phyloP scores from a whole-genome alignment of 2,113 vertebrate species.

The Cephalophus harveyi region DNA sequence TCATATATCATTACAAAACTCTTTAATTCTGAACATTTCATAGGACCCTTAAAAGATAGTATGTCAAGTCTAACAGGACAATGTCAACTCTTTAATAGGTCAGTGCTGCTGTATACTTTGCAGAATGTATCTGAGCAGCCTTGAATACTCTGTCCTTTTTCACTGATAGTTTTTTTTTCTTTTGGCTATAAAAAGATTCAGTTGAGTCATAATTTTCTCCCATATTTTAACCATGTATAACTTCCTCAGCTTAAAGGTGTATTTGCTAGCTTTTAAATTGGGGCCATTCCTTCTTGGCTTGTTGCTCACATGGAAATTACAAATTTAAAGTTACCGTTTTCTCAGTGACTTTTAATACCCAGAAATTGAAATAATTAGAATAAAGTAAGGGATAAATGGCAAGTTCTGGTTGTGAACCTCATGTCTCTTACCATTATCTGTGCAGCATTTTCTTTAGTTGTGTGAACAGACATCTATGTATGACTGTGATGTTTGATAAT shows the following conservation, averaged over 20 bases:
- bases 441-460: background rate
- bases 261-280: background rate
- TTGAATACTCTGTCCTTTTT: background rate
- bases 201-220: background rate
- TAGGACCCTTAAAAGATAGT: background rate
- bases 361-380: background rate
- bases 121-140: background rate
- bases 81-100: background rate
- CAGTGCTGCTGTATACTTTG: background rate
- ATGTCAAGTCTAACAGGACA: background rate
- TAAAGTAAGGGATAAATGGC: background rate
- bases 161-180: background rate
- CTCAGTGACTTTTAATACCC: background rate
- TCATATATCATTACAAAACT: background rate
- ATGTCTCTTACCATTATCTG: background rate
- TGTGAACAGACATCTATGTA: background rate
- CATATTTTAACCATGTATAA: background rate
- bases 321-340: slow-evolving; percentile 23
- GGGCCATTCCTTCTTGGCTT: background rate
- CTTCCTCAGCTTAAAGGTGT: background rate
- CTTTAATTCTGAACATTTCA: background rate
- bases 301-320: background rate
- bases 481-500: background rate
- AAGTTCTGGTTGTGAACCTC: background rate
- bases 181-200: background rate